Evolutionary conservation across 2,113 vertebrate genomes (phyloP).

Genomic region (Pantherophis guttatus): DNA sequence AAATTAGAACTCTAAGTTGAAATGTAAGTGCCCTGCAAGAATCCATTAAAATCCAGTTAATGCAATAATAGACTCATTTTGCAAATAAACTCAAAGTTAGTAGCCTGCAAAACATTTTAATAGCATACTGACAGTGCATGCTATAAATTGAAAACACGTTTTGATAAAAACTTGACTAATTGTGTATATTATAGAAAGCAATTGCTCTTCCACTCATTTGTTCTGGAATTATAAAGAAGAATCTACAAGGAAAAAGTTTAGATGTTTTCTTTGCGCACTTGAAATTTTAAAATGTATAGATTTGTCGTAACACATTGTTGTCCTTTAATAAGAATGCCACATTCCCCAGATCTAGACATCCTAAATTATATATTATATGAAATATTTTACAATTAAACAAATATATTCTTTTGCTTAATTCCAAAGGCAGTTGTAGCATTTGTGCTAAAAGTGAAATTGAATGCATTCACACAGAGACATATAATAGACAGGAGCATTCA

Average conservation of each 20-base stretch:
- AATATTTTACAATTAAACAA: not conserved
- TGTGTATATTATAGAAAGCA: not conserved
- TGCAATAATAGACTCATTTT: not conserved
- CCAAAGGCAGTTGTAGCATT: not conserved
- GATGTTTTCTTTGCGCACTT: not conserved
- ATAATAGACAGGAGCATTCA: not conserved
- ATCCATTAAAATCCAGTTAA: not conserved
- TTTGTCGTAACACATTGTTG: not conserved
- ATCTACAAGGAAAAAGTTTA: not conserved
- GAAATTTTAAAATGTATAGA: not conserved
- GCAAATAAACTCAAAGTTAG: constrained; percentile 5
- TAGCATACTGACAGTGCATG: not conserved
- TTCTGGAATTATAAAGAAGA: not conserved
- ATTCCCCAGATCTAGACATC: not conserved
- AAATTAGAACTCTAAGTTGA: constrained; percentile 42
- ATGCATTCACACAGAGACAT: not conserved
- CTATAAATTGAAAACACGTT: not conserved
- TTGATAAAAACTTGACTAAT: not conserved
- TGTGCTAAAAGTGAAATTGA: not conserved
- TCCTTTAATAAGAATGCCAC: not conserved
- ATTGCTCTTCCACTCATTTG: not conserved
- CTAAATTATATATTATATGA: not conserved
- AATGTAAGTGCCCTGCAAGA: constrained; percentile 14
- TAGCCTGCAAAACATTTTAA: not conserved
- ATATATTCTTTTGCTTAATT: not conserved